These are phyloP conservation scores for Burhinus oedicnemus DNA, from an alignment of 2,113 vertebrate species.

Conservation along the genomic window DNA sequence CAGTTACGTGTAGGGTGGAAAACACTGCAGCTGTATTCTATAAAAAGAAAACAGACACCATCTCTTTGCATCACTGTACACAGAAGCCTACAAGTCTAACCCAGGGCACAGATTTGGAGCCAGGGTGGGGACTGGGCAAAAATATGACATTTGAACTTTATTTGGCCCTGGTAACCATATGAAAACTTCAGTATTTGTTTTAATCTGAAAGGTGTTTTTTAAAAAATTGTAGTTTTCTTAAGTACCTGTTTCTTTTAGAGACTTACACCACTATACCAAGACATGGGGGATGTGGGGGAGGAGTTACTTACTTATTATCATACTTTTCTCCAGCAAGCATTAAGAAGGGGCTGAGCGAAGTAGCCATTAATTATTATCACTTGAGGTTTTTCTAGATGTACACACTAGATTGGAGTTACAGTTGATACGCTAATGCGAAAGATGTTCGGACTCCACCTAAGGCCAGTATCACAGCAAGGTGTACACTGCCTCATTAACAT, in stretches of 20 bases:
- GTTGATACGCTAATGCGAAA: background rate
- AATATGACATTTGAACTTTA: background rate
- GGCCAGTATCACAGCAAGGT: background rate
- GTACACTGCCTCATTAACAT: background rate
- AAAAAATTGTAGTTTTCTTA: background rate
- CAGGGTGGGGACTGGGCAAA: fast-evolving
- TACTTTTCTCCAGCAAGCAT: background rate
- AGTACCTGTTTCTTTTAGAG: background rate
- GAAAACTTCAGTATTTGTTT: background rate
- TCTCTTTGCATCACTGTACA: background rate
- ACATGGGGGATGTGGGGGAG: background rate
- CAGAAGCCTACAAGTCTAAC: background rate
- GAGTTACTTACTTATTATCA: background rate
- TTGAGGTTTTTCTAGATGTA: background rate
- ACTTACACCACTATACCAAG: fast-evolving
- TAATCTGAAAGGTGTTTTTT: background rate
- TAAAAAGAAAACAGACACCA: background rate
- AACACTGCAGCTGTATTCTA: background rate
- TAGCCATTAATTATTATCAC: background rate
- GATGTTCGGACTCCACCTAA: background rate
- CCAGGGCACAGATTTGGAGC: background rate
- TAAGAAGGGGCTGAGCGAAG: background rate
- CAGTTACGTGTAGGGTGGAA: background rate
- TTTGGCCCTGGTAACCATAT: background rate
- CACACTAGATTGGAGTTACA: background rate